These are phyloP conservation scores for Otus sunia DNA, from an alignment of 2,113 vertebrate species.

Conservation along the genomic window DNA sequence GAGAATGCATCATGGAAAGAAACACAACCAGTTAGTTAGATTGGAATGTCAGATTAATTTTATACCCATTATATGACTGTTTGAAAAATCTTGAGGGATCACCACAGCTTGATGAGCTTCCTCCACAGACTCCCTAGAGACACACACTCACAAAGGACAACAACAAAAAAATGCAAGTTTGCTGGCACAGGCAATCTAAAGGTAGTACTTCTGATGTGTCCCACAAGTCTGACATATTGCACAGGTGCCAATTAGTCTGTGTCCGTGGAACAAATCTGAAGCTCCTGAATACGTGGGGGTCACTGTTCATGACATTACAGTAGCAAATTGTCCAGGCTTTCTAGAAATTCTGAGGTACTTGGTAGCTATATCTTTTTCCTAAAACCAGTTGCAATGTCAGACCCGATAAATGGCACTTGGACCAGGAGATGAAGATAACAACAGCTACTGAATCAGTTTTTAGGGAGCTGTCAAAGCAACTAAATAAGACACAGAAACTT, in stretches of 20 bases:
- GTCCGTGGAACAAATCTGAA: not conserved
- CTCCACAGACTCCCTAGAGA: not conserved
- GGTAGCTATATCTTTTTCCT: not conserved
- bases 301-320: not conserved
- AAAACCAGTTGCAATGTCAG: not conserved
- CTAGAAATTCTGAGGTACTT: not conserved
- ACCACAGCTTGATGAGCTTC: not conserved
- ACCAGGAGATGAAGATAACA: not conserved
- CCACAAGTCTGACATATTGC: not conserved
- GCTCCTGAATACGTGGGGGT: not conserved
- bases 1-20: not conserved
- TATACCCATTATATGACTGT: not conserved
- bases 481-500: not conserved
- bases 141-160: not conserved
- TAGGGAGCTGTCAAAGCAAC: not conserved
- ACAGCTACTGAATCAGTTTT: not conserved
- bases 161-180: constrained; percentile 29
- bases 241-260: not conserved
- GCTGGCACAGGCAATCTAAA: not conserved
- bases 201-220: not conserved
- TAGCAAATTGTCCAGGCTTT: not conserved
- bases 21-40: not conserved
- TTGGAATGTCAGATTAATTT: not conserved
- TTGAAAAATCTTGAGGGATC: not conserved
- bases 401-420: not conserved